Base-by-base conservation (phyloP, 2,888 invertebrate genomes). In the Pyrocoelia pectoralis region DNA sequence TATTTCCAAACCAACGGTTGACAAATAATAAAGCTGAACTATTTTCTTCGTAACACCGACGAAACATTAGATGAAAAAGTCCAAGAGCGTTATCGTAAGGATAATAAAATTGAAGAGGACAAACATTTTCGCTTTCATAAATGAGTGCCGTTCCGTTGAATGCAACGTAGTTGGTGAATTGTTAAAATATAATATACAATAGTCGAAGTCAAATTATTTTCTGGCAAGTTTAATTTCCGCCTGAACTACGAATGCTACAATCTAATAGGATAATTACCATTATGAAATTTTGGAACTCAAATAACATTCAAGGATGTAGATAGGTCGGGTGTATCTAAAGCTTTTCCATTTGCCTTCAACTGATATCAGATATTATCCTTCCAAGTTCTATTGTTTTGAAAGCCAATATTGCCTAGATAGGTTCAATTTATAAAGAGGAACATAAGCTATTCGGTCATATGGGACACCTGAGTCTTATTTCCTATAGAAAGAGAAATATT, bases 381-480 rank as follows among this genome's bases (percentile, higher is more conserved):
- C 33, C 38, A 53, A 56, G 53, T 61, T 54, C 29, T 61, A 60
- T 57, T 61, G 59, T 63, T 56, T 66, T 56, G 57, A 62, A 66
- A 61, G 55, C 59, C 64, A 68, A 61, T 67, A 68, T 69, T 64
- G 69, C 64, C 68, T 63, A 66, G 65, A 61, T 56, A 57, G 64
- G 56, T 70, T 69, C 68, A 70, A 71, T 71, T 71, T 71, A 69
- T 68, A 69, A 67, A 68, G 53, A 64, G 65, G 60, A 64, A 70
- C 63, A 68, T 68, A 67, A 70, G 69, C 66, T 62, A 67, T 69
- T 61, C 61, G 65, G 66, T 70, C 68, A 68, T 67, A 62, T 67
- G 68, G 68, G 68, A 68, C 71, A 71, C 71, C 68, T 70, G 70
- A 68, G 69, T 65, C 68, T 62, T 58, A 57, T 68, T 67, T 50